Evolutionary conservation across 2,888 invertebrate genomes (phyloP), one percentile per base, ranked within the genome.

Genomic region (Magallana nippona): DNA sequence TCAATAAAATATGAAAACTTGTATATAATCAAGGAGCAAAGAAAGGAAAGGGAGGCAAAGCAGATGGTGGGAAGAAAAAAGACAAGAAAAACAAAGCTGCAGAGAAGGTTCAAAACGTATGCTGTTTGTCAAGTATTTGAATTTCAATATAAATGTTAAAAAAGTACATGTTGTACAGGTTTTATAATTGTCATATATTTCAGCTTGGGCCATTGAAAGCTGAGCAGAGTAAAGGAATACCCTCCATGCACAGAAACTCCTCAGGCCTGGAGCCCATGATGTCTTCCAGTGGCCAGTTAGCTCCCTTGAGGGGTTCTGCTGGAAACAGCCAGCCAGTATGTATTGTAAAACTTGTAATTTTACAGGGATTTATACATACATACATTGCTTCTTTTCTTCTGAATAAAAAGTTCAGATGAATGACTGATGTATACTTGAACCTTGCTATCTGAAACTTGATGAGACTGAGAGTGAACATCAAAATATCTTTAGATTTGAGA

Each of bases 171-270:
- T 44, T 3, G 3, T 5, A 44, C 44, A 5, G 8, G 0, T 44
- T 44, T 44, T n/a, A 60, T n/a, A 27, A 19, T 77, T 77, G 27
- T 79, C 55, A 63, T 17, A 15, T 82, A 15, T 77, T 87, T 87
- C 89, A 89, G 55, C 87, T 89, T 44, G 89, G 90, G 77, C 88
- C 89, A 15, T 84, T 91, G 82, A 91, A 92, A 81, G 92, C 92
- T 44, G 92, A 92, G 81, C 91, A 90, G 77, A 92, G 92, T 86
- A 80, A 88, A 15, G 92, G 92, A 8, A 90, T 89, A 10, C 92
- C 92, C 17, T 86, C 91, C 15, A 58, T 92, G 44, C 92, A 92
- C 87, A 90, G 89, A 83, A 84, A 84, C 15, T 80, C 78, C 17
- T 79, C 82, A 13, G 84, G 87, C 10, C 83, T 91, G 60, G 91